Evolutionary conservation across 2,888 invertebrate genomes (phyloP), one percentile per base, ranked within the genome.

Genomic region (Pandemis heparana): DNA sequence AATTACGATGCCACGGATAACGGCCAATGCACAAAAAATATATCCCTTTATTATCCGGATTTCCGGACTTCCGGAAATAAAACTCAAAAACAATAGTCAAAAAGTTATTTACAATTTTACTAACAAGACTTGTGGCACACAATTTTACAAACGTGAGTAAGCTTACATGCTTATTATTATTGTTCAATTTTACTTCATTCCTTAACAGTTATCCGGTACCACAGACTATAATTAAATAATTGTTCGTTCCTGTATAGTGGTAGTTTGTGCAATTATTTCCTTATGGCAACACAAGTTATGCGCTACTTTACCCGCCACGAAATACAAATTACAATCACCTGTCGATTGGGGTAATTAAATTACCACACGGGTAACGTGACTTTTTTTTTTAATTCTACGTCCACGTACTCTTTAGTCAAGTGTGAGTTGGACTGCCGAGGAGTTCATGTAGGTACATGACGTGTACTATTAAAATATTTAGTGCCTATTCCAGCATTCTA

Each of bases 211-310:
- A 41, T 23, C 62, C 43, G 14, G 12, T 23, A 9, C 16, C 5
- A 23, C 61, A 23, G 18, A 18, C 43, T 43, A 43, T 62, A 62
- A 62, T 43, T 62, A 12, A 32, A 62, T 62, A 18, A 18, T 5
- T 14, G 16, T 41, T 62, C 12, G 23, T 62, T 18, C 62, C 62
- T 62, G 18, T 23, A 16, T 62, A 12, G n/a, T n/a, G n/a, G n/a
- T n/a, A n/a, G 43, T 5, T 12, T 18, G 18, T 62, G 62, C 43
- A 62, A 62, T 62, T 43, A 43, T 43, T 62, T 43, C 23, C 18
- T 62, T 62, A 62, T 43, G 14, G 62, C 43, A 62, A 62, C 62
- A 10, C 12, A 62, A 62, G 41, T 62, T 43, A 43, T 23, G 62
- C 18, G 53, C 14, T 43, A 4, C n/a, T 62, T 62, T 62, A 14